Evolutionary conservation across 2,888 invertebrate species (phyloP).

Genomic region (Papilio demoleus): DNA sequence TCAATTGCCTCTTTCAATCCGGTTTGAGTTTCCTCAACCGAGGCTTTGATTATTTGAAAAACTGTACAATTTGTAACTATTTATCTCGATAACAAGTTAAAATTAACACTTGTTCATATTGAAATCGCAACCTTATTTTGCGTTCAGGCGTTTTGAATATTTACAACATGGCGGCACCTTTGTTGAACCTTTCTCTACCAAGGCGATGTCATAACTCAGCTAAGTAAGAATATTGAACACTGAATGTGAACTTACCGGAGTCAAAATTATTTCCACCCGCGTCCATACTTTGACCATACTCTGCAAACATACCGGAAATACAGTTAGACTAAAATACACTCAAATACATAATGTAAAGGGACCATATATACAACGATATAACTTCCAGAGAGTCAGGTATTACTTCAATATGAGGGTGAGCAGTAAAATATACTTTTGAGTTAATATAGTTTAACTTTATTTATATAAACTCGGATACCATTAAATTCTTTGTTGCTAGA

Average conservation of each 20-base stretch:
- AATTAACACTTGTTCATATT: background rate
- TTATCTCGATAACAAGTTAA: background rate
- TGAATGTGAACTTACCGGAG: slow-evolving; percentile 87
- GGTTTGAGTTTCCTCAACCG: background rate
- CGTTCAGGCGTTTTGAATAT: background rate
- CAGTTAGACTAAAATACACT: slow-evolving; percentile 29
- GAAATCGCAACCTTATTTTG: background rate
- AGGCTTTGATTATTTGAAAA: background rate
- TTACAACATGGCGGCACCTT: no score
- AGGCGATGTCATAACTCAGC: no score
- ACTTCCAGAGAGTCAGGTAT: no score
- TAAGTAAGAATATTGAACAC: no score
- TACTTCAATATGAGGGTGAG: no score
- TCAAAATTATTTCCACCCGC: slow-evolving; percentile 91
- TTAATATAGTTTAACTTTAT: no score
- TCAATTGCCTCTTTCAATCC: background rate
- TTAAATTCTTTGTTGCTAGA: no score
- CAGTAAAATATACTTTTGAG: no score
- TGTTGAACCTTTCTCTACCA: no score
- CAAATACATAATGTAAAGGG: no score
- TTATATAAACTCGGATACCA: no score
- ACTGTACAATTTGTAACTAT: background rate
- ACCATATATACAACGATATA: no score
- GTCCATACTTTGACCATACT: slow-evolving; percentile 92
- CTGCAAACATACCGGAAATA: slow-evolving; percentile 75